Evolutionary conservation across 2,113 vertebrate species (phyloP), one percentile per base, ranked within the genome.

Genomic region (Origma solitaria): DNA sequence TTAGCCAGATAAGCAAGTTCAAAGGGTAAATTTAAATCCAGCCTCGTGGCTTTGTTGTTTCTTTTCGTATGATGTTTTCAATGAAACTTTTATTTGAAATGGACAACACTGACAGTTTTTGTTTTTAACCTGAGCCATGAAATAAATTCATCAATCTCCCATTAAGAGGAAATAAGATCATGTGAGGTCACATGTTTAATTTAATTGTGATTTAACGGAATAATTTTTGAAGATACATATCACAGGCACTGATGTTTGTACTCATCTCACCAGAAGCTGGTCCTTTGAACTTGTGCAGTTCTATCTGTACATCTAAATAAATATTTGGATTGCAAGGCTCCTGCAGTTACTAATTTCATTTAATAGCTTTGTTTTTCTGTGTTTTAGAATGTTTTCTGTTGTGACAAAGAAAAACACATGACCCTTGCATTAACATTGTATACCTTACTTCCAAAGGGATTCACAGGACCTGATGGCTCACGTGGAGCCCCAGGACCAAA

Each of bases 381-480:
- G 9, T 25, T 77, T 61, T 47, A 47, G 16, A 50, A 30, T 78
- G 14, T 66, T 89, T 84, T 73, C n/a, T 49, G 14, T 33, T 62
- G 9, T 45, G 30, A 75, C 66, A 69, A 70, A 64, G 44, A 68
- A 92, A 87, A 83, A 4, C 2, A 3, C 1, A 1, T 69, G 78
- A 42, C n/a, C 31, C 80, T 53, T 82, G 19, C 11, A 85, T 71
- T 96, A 80, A 95, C 20, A 44, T 11, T 22, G 16, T 69, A 33
- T 94, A 42, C 94, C 27, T 96, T 96, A 47, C 92, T 94, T 95
- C 51, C 94, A 73, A 97, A 99, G 99, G 99, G 99, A 93, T 96
- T 99, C 97, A 99, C 98, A 42, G 99, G 99, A 88, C 98, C 99
- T 76, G 96, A 98, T 92, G 99, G 99, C 97, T 98, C 99, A 35